phyloP scores from a whole-genome alignment of 2,888 invertebrate genomes.

The Adelphocoris suturalis region DNA sequence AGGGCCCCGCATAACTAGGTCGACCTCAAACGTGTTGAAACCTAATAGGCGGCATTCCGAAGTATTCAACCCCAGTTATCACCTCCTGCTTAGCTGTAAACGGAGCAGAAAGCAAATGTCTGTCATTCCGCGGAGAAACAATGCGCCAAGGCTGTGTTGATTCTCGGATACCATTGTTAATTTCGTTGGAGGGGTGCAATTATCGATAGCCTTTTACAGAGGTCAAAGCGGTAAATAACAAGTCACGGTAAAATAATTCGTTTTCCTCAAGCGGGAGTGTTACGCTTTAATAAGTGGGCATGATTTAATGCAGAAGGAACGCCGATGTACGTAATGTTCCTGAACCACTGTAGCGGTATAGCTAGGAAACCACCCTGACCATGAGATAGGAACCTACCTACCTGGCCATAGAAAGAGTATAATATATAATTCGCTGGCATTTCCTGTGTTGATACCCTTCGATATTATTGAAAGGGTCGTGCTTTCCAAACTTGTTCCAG shows the following conservation, averaged over 20 bases:
- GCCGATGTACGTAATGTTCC: constrained; percentile 15
- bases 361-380: not conserved
- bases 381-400: too few relatives aligned
- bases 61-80: constrained; percentile 5
- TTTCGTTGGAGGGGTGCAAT: constrained; percentile 21
- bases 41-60: not conserved
- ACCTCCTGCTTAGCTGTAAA: constrained; percentile 8
- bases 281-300: constrained; percentile 15
- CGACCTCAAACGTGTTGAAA: constrained; percentile 20
- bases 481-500: too few relatives aligned
- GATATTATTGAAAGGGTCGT: too few relatives aligned
- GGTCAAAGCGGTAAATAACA: constrained; percentile 25
- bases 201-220: constrained; percentile 51
- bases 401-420: too few relatives aligned
- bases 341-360: not conserved
- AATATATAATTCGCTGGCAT: too few relatives aligned
- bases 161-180: constrained; percentile 45
- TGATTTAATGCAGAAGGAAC: constrained; percentile 1
- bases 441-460: too few relatives aligned
- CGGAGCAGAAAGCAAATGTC: constrained; percentile 30
- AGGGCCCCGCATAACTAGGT: constrained; percentile 25
- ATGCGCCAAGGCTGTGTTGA: constrained; percentile 49
- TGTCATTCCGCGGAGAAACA: constrained; percentile 35
- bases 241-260: constrained; percentile 34
- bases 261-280: not conserved